These are phyloP conservation scores for Megaustenia siamemsis DNA, from an alignment of 2,888 invertebrate species.

Conservation along the genomic window DNA sequence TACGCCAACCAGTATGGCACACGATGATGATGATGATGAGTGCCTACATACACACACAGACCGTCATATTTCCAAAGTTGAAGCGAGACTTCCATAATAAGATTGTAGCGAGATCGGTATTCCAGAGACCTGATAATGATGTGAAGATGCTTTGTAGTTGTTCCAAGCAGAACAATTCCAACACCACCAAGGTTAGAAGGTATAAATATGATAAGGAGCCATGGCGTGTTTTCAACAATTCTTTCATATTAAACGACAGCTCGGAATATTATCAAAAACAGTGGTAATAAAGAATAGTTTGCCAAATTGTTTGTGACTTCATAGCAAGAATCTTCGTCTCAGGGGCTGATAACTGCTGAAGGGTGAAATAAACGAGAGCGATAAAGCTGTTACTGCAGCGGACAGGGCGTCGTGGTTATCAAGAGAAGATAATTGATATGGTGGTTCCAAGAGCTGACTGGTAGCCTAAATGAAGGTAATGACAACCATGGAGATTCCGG, in stretches of 20 bases:
- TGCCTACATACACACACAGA: too few relatives aligned
- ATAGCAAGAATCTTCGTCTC: conserved; percentile 15
- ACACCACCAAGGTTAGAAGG: not conserved
- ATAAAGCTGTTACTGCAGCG: conserved; percentile 35
- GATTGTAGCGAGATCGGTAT: too few relatives aligned
- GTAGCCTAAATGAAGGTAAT: conserved; percentile 20
- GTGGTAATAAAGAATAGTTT: conserved; percentile 17
- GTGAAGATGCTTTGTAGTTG: too few relatives aligned
- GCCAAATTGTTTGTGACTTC: conserved; percentile 32
- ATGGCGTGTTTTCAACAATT: not conserved
- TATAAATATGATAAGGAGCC: not conserved
- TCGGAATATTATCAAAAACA: conserved; percentile 4
- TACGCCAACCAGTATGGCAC: too few relatives aligned
- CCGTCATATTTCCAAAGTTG: too few relatives aligned
- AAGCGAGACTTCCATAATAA: too few relatives aligned
- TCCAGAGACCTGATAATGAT: too few relatives aligned
- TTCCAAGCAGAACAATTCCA: too few relatives aligned
- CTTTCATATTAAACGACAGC: not conserved
- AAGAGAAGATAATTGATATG: conserved; percentile 37
- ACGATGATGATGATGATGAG: too few relatives aligned
- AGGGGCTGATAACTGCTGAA: not conserved
- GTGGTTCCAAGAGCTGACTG: not conserved
- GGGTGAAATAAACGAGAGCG: conserved; percentile 38
- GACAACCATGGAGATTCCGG: not conserved
- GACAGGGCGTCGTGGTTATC: conserved; percentile 24